Conservation (phyloP, 2,797 vertebrate species). For the Takifugu ocellatus region DNA sequence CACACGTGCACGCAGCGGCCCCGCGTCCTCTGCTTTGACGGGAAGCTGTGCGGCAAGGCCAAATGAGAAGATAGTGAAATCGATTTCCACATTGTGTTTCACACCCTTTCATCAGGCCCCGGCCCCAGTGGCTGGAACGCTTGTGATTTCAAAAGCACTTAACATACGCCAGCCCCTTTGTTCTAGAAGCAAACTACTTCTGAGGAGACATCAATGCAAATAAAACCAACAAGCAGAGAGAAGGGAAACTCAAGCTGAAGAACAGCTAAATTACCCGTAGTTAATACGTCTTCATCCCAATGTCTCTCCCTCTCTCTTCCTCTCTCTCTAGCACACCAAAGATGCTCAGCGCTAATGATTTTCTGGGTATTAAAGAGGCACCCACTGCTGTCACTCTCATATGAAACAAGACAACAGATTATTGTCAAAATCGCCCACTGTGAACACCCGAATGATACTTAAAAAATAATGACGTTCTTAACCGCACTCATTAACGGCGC, state of each 20-base stretch:
- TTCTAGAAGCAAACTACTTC: slow-evolving; percentile 81
- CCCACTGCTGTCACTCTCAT: slow-evolving; percentile 80
- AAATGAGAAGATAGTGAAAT: slow-evolving; percentile 76
- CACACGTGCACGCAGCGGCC: slow-evolving; percentile 50
- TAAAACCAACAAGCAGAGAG: slow-evolving; percentile 79
- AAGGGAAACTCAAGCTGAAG: slow-evolving; percentile 80
- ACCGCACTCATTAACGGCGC: slow-evolving; percentile 80
- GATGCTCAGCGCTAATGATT: slow-evolving; percentile 77
- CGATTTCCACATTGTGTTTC: slow-evolving; percentile 83
- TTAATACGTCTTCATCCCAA: slow-evolving; percentile 80
- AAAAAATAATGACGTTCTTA: slow-evolving; percentile 86
- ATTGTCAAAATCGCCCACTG: slow-evolving; percentile 81
- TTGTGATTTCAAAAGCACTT: slow-evolving; percentile 84
- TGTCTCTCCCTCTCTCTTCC: slow-evolving; percentile 46
- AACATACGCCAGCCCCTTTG: slow-evolving; percentile 81
- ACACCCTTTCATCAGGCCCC: slow-evolving; percentile 78
- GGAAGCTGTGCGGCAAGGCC: slow-evolving; percentile 65
- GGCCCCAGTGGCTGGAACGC: slow-evolving; percentile 72
- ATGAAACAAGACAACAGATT: slow-evolving; percentile 83
- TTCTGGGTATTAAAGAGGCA: slow-evolving; percentile 77
- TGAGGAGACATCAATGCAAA: slow-evolving; percentile 81
- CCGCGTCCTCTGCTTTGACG: slow-evolving; percentile 44
- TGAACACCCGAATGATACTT: slow-evolving; percentile 83
- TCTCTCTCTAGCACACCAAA: slow-evolving; percentile 54
- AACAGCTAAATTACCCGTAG: slow-evolving; percentile 83